Evolutionary conservation across 2,113 vertebrate genomes (phyloP).

Genomic region (Procapra przewalskii): DNA sequence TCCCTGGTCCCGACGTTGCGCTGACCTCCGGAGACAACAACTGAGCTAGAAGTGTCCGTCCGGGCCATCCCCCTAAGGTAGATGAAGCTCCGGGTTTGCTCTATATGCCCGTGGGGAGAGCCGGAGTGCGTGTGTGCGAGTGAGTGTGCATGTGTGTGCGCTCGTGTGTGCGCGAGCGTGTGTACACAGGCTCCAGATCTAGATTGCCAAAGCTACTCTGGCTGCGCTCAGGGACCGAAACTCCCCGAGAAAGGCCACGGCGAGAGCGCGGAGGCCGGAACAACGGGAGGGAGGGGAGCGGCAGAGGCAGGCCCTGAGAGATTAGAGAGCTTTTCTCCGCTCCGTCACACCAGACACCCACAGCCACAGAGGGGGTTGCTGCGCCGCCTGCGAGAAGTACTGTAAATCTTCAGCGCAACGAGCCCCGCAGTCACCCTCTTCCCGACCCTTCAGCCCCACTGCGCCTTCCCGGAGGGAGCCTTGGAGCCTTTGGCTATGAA

Average conservation of each 20-base stretch:
- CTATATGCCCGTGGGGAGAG: conserved; percentile 40
- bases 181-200: neutral
- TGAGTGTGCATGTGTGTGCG: conserved; percentile 19
- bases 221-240: conserved; percentile 70
- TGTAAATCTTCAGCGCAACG: conserved; percentile 63
- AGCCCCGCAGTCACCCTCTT: conserved; percentile 63
- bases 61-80: conserved; percentile 67
- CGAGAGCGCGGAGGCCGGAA: conserved; percentile 41
- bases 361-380: conserved; percentile 74
- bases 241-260: conserved; percentile 64
- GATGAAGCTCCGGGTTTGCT: conserved; percentile 40
- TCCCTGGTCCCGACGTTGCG: neutral
- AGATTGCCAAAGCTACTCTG: conserved; percentile 56
- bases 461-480: neutral
- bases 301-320: conserved; percentile 66
- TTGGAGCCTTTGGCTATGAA: conserved; percentile 31
- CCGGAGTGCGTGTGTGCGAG: conserved; percentile 38
- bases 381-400: conserved; percentile 66
- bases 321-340: conserved; percentile 68
- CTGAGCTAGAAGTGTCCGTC: conserved; percentile 57
- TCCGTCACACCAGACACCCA: conserved; percentile 72
- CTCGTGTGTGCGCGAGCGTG: neutral
- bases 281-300: conserved; percentile 49
- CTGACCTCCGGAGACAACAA: conserved; percentile 56
- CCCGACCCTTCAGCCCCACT: conserved; percentile 27